Evolutionary conservation across 2,888 invertebrate species (phyloP).

Genomic region (Falcaria lacertinaria): DNA sequence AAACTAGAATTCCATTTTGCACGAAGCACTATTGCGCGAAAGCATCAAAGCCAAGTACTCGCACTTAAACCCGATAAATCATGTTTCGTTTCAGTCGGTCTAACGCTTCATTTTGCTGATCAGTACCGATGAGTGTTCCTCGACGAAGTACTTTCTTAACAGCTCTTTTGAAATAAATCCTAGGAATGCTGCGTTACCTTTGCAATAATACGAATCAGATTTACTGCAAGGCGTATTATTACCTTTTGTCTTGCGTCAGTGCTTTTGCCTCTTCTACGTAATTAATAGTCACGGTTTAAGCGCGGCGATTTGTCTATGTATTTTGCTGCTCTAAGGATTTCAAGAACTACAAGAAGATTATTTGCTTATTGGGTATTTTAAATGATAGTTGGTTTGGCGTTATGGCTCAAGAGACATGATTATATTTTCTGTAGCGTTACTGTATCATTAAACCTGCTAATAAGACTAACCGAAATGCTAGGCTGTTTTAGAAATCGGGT

Average conservation of each 20-base stretch:
- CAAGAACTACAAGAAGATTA: no score
- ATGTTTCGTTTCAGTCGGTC: constrained; percentile 50
- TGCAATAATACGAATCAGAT: constrained; percentile 73
- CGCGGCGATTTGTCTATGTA: no score
- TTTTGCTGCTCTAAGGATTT: no score
- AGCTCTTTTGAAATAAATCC: constrained; percentile 73
- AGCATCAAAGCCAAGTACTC: constrained; percentile 56
- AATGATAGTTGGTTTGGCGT: no score
- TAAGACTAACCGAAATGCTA: no score
- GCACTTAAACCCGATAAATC: constrained; percentile 56
- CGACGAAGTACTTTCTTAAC: constrained; percentile 53
- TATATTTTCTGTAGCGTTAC: no score
- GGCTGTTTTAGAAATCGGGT: no score
- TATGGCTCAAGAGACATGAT: no score
- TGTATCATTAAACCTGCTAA: no score
- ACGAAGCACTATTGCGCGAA: constrained; percentile 63
- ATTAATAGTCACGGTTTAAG: constrained; percentile 49
- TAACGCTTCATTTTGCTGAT: constrained; percentile 67
- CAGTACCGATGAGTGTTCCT: constrained; percentile 50
- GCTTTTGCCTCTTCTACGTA: constrained; percentile 45
- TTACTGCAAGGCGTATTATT: constrained; percentile 56
- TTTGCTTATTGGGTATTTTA: no score
- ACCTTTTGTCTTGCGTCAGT: constrained; percentile 54
- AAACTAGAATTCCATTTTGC: constrained; percentile 76
- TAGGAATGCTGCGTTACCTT: constrained; percentile 60